These are phyloP conservation scores for Leptogaster cylindrica DNA, from an alignment of 2,888 invertebrate species.

Conservation along the genomic window DNA sequence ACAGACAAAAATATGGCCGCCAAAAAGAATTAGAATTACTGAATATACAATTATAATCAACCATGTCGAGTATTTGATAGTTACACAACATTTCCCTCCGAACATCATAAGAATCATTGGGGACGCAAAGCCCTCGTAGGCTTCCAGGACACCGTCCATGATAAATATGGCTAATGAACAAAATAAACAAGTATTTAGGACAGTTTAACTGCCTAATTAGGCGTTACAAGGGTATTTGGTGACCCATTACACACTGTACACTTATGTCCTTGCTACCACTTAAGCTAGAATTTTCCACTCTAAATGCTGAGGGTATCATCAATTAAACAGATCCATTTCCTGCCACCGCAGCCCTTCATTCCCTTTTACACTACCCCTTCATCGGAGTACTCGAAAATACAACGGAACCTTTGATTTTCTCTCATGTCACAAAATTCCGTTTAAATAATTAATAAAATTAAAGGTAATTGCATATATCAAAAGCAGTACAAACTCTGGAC, in stretches of 20 bases:
- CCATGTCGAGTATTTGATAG: too few species aligned
- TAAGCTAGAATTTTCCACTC: constrained; percentile 13
- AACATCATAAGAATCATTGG: too few species aligned
- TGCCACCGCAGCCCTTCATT: neutral
- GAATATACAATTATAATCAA: too few species aligned
- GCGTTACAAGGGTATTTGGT: neutral
- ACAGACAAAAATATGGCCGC: too few species aligned
- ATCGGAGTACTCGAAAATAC: neutral
- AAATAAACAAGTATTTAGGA: too few species aligned
- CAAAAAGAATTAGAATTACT: too few species aligned
- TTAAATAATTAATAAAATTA: constrained; percentile 40
- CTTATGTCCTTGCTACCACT: constrained; percentile 1
- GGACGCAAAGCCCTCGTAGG: too few species aligned
- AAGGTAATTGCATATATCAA: constrained; percentile 33
- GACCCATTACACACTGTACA: neutral
- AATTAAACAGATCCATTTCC: neutral
- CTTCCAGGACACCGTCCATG: too few species aligned
- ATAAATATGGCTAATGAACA: too few species aligned
- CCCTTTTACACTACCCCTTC: neutral
- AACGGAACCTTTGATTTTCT: constrained; percentile 18
- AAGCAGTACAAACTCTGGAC: constrained; percentile 22
- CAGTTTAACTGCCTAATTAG: neutral
- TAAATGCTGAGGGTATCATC: constrained; percentile 7
- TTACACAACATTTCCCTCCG: too few species aligned
- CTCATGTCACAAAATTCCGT: constrained; percentile 17